Conservation (phyloP, 1,140 invertebrate species). For the Drosophila mojavensis region DNA sequence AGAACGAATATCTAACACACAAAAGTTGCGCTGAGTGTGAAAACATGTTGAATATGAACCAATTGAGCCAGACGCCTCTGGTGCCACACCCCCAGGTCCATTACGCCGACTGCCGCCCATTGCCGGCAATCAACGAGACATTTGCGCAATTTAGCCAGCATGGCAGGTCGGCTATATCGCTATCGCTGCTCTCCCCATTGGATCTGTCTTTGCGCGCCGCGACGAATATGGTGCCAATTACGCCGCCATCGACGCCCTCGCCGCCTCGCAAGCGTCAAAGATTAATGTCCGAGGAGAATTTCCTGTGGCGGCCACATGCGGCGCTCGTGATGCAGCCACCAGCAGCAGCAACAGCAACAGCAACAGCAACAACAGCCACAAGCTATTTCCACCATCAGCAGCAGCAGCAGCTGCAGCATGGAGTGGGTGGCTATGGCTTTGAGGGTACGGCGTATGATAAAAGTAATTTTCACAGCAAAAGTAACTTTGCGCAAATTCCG, state of each 20-base stretch:
- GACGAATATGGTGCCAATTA: slow-evolving; percentile 85
- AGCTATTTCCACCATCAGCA: slow-evolving; percentile 49
- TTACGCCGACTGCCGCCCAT: slow-evolving; percentile 69
- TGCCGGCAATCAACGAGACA: slow-evolving; percentile 82
- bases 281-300: slow-evolving; percentile 84
- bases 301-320: slow-evolving; percentile 84
- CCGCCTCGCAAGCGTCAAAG: slow-evolving; percentile 85
- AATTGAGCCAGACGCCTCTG: slow-evolving; percentile 2
- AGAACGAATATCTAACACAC: neutral
- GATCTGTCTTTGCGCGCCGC: slow-evolving; percentile 85
- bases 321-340: slow-evolving; percentile 21
- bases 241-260: slow-evolving; percentile 87
- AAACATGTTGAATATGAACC: slow-evolving; percentile 19
- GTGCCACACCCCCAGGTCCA: slow-evolving; percentile 42
- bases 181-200: slow-evolving; percentile 84
- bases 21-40: neutral
- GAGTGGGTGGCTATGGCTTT: slow-evolving; percentile 49
- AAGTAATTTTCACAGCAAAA: slow-evolving; percentile 85
- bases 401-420: slow-evolving; percentile 37
- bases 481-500: slow-evolving; percentile 76
- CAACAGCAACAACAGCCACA: slow-evolving; percentile 13
- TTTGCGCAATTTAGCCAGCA: slow-evolving; percentile 80
- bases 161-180: slow-evolving; percentile 53
- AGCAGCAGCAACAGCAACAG: neutral
- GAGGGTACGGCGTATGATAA: slow-evolving; percentile 62